Percentiles rank a stretch among this genome's conserved stretches.
phyloP scores from a whole-genome alignment of 2,888 invertebrate species.

The Cactoblastis cactorum region DNA sequence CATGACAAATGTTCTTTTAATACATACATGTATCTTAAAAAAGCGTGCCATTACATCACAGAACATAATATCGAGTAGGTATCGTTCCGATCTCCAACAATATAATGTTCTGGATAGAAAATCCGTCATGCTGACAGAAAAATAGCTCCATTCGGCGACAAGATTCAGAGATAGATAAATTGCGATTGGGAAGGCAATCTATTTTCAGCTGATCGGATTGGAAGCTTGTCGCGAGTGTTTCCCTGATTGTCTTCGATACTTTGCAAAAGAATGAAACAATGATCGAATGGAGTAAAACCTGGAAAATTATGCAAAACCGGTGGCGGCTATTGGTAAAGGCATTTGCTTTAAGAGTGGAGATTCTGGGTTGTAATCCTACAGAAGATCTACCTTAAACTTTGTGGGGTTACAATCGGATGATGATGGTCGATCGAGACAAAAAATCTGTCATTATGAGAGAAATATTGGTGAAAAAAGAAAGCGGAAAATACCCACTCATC shows the following conservation, averaged over 20 bases:
- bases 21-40: too few relatives aligned
- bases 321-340: too few relatives aligned
- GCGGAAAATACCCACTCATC: too few relatives aligned
- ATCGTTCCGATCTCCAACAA: constrained; percentile 10
- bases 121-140: constrained; percentile 31
- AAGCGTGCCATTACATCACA: background rate
- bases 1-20: too few relatives aligned
- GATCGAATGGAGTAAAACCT: background rate
- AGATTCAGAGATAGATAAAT: constrained; percentile 33
- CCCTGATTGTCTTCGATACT: background rate
- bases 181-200: constrained; percentile 35
- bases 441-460: too few relatives aligned
- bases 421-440: too few relatives aligned
- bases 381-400: too few relatives aligned
- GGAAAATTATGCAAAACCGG: too few relatives aligned
- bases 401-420: too few relatives aligned
- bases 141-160: constrained; percentile 31
- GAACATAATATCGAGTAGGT: constrained; percentile 6
- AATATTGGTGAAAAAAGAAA: too few relatives aligned
- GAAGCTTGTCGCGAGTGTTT: constrained; percentile 15
- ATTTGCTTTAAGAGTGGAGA: too few relatives aligned
- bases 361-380: too few relatives aligned
- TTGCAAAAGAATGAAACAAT: background rate
- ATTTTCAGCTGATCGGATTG: constrained; percentile 27
- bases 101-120: constrained; percentile 18